Conservation (phyloP, 2,113 vertebrate species). For the Tor tambroides region DNA sequence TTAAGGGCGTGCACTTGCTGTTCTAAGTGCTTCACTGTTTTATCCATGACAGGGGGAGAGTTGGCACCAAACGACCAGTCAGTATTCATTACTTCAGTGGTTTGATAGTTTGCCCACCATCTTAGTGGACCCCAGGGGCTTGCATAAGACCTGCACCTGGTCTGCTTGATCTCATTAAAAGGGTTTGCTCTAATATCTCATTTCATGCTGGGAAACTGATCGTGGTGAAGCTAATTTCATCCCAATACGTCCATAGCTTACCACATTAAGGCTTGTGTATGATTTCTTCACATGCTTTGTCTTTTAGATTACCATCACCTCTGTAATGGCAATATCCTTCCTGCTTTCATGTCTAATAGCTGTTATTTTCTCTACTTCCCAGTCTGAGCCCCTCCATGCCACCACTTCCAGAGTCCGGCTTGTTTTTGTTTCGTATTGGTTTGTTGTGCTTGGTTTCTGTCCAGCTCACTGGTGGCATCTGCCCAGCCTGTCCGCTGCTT, state of each 20-base stretch:
- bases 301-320: slow-evolving; percentile 19
- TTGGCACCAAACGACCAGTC: slow-evolving; percentile 33
- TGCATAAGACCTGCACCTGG: slow-evolving; percentile 36
- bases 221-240: slow-evolving; percentile 2
- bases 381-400: slow-evolving; percentile 16
- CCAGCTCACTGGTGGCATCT: slow-evolving; percentile 53
- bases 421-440: slow-evolving; percentile 44
- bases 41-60: slow-evolving; percentile 22
- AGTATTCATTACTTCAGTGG: slow-evolving; percentile 32
- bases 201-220: slow-evolving; percentile 13
- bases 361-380: slow-evolving; percentile 31
- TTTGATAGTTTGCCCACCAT: slow-evolving; percentile 41
- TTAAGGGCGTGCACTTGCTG: slow-evolving; percentile 50
- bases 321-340: slow-evolving; percentile 22
- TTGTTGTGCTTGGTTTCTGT: slow-evolving; percentile 43
- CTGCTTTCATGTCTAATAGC: slow-evolving; percentile 27
- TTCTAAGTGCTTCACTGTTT: slow-evolving; percentile 50
- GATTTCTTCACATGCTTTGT: not conserved
- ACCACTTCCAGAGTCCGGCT: not conserved
- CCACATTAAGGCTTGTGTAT: not conserved
- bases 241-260: not conserved
- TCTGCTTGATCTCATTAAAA: slow-evolving; percentile 38
- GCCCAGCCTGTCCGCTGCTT: slow-evolving; percentile 36
- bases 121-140: slow-evolving; percentile 31
- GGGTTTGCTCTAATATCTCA: slow-evolving; percentile 6